Evolutionary conservation across 2,888 invertebrate species (phyloP).

Genomic region (Hyppa rectilinea): DNA sequence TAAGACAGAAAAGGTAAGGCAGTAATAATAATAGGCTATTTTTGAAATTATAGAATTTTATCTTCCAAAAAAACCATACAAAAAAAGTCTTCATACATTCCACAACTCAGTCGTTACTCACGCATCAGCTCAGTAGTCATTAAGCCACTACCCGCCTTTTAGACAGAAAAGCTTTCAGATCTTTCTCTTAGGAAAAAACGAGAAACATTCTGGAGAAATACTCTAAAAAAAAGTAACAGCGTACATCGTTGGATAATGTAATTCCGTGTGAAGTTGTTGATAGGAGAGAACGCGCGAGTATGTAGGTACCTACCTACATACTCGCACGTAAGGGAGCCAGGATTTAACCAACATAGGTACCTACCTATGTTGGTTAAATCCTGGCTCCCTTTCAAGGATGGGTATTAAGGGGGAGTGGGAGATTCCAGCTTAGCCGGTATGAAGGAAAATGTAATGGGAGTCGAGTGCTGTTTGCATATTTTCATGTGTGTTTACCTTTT

Average conservation of each 20-base stretch:
- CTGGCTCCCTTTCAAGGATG: constrained; percentile 59
- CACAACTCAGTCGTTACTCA: constrained; percentile 10
- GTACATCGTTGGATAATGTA: constrained; percentile 71
- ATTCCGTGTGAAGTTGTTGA: constrained; percentile 76
- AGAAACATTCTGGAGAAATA: constrained; percentile 34
- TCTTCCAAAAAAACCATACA: background rate
- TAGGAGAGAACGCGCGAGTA: constrained; percentile 68
- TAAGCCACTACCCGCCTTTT: constrained; percentile 62
- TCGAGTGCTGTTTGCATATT: constrained; percentile 32
- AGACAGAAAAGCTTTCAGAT: constrained; percentile 61
- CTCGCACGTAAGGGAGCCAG: too few species aligned
- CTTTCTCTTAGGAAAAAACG: constrained; percentile 59
- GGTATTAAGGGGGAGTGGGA: constrained; percentile 63
- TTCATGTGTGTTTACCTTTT: constrained; percentile 17
- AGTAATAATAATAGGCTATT: background rate
- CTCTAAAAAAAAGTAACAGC: constrained; percentile 35
- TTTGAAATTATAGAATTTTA: background rate
- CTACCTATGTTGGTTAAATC: constrained; percentile 68
- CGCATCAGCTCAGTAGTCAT: constrained; percentile 57
- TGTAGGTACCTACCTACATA: constrained; percentile 10
- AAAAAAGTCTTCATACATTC: constrained; percentile 25
- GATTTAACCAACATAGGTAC: too few species aligned
- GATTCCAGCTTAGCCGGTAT: constrained; percentile 16
- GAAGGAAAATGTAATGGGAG: constrained; percentile 41
- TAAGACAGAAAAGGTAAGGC: background rate